A percentile compares a stretch with the other conserved stretches of the same genome.
These are phyloP conservation scores for Lithophane semibrunnea DNA, from an alignment of 2,888 invertebrate genomes.

Conservation along the genomic window DNA sequence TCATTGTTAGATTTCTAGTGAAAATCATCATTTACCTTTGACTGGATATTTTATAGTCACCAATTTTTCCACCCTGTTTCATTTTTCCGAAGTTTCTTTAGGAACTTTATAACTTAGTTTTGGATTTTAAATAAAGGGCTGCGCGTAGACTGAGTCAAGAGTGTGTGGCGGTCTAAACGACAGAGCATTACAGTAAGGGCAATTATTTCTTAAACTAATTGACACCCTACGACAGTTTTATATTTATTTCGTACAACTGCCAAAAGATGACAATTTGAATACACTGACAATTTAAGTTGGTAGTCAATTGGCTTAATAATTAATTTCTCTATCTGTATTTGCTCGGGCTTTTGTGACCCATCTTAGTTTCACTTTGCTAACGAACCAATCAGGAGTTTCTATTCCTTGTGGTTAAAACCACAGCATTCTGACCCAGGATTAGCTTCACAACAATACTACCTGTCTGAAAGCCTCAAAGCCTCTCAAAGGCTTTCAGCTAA, in stretches of 20 bases:
- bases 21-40: neutral
- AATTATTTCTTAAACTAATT: neutral
- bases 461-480: neutral
- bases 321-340: too few relatives aligned
- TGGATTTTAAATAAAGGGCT: neutral
- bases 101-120: neutral
- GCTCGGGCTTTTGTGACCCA: neutral
- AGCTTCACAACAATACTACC: constrained; percentile 12
- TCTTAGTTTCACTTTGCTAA: neutral
- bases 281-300: too few relatives aligned
- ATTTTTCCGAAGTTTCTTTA: neutral
- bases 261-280: neutral
- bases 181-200: too few relatives aligned
- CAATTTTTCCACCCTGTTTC: neutral
- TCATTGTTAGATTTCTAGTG: neutral
- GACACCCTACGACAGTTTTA: neutral
- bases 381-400: neutral
- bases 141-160: neutral
- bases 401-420: neutral
- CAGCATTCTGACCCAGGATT: constrained; percentile 9
- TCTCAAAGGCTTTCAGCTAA: constrained; percentile 12
- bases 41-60: neutral
- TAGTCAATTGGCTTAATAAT: neutral
- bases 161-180: too few relatives aligned
- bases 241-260: neutral